These are phyloP conservation scores for Stramonita haemastoma DNA, from an alignment of 2,888 invertebrate species.

Conservation along the genomic window DNA sequence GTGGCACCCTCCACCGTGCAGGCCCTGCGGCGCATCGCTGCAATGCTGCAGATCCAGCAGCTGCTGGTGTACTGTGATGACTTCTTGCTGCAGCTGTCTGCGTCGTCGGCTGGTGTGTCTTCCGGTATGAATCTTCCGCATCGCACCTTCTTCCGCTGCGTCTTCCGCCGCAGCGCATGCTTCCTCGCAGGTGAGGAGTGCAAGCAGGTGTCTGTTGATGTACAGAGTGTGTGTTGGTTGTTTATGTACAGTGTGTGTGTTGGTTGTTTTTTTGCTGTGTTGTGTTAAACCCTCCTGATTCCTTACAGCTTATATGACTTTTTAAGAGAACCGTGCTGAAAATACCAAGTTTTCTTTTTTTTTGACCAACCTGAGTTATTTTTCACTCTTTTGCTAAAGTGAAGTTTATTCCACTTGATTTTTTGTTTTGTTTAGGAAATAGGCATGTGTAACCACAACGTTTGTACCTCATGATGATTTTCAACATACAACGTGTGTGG, in stretches of 20 bases:
- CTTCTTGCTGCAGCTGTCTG: constrained; percentile 18
- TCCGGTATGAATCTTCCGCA: not conserved
- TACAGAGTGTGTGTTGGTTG: not conserved
- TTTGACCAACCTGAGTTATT: no score
- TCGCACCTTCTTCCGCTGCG: not conserved
- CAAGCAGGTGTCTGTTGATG: not conserved
- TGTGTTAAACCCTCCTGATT: no score
- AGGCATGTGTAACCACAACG: no score
- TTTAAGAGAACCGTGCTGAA: not conserved
- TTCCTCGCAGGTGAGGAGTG: constrained; percentile 24
- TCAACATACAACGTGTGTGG: no score
- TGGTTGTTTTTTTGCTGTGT: no score
- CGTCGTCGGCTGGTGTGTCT: constrained; percentile 10
- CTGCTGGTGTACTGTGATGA: constrained; percentile 51
- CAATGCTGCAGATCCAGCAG: constrained; percentile 53
- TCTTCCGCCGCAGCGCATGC: not conserved
- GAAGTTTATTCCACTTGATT: no score
- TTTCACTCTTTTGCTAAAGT: no score
- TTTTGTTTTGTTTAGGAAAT: no score
- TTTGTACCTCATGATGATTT: no score
- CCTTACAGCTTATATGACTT: not conserved
- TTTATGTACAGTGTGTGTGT: not conserved
- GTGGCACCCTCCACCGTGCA: constrained; percentile 41
- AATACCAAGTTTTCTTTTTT: no score
- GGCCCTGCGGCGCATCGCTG: constrained; percentile 50